Evolutionary conservation across 2,888 invertebrate species (phyloP).

Genomic region (Sthenelais limicola): DNA sequence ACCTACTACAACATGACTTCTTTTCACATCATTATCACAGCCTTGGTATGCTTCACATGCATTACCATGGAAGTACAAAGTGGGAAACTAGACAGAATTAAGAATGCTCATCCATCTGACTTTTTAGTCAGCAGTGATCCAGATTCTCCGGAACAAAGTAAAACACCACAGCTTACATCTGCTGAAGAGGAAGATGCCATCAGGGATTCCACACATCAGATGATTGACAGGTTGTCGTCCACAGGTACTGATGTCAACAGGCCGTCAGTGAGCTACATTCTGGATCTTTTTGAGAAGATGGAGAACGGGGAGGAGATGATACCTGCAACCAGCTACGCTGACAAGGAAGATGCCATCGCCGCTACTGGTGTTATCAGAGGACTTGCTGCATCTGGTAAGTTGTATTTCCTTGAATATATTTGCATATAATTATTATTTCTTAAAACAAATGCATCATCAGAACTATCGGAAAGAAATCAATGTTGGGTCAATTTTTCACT

Average conservation of each 20-base stretch:
- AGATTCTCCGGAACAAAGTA: too few species aligned
- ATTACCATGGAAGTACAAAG: too few species aligned
- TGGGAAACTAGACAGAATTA: too few species aligned
- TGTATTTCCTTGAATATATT: background rate
- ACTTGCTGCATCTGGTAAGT: constrained; percentile 59
- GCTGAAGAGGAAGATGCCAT: background rate
- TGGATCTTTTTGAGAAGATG: constrained; percentile 59
- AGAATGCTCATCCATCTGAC: constrained; percentile 15
- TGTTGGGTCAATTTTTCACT: background rate
- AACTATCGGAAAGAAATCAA: background rate
- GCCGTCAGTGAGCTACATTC: constrained; percentile 71
- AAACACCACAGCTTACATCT: background rate
- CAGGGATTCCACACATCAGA: constrained; percentile 6
- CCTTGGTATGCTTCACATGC: too few species aligned
- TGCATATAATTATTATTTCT: constrained; percentile 2
- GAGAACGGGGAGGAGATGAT: constrained; percentile 52
- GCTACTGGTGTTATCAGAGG: constrained; percentile 61
- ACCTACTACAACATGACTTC: too few species aligned
- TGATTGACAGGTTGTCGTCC: constrained; percentile 20
- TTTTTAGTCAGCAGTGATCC: background rate
- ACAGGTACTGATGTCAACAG: constrained; percentile 16
- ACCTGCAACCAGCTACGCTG: constrained; percentile 50
- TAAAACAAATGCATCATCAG: too few species aligned
- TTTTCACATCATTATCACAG: too few species aligned
- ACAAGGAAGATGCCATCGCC: constrained; percentile 34